Percentiles rank a stretch among this genome's conserved stretches.
Evolutionary conservation across 2,888 invertebrate species (phyloP).

Genomic region (Netelia melanura): DNA sequence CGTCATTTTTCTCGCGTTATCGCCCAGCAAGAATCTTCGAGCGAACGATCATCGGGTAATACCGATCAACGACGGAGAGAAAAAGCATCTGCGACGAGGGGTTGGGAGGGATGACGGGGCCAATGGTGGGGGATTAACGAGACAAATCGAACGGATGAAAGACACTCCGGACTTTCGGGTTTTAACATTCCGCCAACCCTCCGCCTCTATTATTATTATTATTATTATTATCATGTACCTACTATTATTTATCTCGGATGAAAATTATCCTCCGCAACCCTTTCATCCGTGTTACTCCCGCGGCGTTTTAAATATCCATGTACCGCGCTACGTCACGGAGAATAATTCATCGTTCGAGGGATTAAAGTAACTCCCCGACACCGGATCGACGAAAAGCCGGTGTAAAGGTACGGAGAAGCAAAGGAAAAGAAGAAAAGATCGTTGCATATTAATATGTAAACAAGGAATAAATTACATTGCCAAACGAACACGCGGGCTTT

Average conservation of each 20-base stretch:
- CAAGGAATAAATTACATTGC: constrained; percentile 47
- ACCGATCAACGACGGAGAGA: constrained; percentile 11
- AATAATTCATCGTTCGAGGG: constrained; percentile 48
- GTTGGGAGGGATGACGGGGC: no score
- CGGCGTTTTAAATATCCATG: neutral
- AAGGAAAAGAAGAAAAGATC: constrained; percentile 28
- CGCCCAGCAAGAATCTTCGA: constrained; percentile 37
- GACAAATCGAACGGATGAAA: no score
- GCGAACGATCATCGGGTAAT: neutral
- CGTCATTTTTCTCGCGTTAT: constrained; percentile 29
- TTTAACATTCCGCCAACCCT: constrained; percentile 19
- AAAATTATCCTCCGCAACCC: constrained; percentile 1
- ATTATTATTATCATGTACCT: neutral
- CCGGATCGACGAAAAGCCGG: constrained; percentile 20
- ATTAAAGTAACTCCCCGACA: constrained; percentile 29
- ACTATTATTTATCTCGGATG: neutral
- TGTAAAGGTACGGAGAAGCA: constrained; percentile 24
- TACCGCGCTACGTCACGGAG: neutral
- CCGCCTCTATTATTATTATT: neutral
- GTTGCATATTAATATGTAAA: constrained; percentile 63
- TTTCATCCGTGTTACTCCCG: neutral
- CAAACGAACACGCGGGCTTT: constrained; percentile 17
- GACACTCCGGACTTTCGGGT: neutral
- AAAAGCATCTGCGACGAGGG: neutral
- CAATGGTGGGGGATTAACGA: no score